These are phyloP conservation scores for Sebastes iracundus DNA, from an alignment of 2,797 vertebrate species.

Conservation along the genomic window DNA sequence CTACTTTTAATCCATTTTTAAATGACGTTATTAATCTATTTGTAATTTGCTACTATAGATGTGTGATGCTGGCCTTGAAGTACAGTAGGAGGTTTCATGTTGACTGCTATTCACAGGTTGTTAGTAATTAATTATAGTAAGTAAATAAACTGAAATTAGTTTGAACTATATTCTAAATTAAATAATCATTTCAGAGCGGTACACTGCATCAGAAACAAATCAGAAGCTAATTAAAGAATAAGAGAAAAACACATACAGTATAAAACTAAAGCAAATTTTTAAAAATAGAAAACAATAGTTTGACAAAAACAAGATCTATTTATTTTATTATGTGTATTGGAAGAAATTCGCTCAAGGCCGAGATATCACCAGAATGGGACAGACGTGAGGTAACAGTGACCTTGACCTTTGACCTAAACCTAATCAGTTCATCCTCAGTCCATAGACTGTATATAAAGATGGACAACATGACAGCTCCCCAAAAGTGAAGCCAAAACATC, in stretches of 20 bases:
- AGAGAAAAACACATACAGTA: no score
- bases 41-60: not conserved
- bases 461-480: no score
- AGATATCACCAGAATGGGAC: no score
- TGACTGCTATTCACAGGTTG: not conserved
- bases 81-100: not conserved
- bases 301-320: not conserved
- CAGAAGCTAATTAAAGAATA: not conserved
- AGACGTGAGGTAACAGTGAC: fast-evolving
- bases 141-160: not conserved
- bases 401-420: no score
- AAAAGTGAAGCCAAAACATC: no score
- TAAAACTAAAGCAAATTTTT: not conserved
- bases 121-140: not conserved
- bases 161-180: not conserved
- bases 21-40: not conserved
- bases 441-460: no score
- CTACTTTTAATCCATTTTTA: not conserved
- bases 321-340: not conserved
- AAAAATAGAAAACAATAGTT: not conserved
- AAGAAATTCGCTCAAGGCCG: no score
- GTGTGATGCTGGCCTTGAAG: not conserved
- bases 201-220: not conserved
- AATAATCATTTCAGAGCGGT: not conserved
- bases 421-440: no score